A percentile compares a stretch with the other conserved stretches of the same genome.
These are phyloP conservation scores for Ibycter americanus DNA, from an alignment of 2,797 vertebrate species.

Conservation along the genomic window DNA sequence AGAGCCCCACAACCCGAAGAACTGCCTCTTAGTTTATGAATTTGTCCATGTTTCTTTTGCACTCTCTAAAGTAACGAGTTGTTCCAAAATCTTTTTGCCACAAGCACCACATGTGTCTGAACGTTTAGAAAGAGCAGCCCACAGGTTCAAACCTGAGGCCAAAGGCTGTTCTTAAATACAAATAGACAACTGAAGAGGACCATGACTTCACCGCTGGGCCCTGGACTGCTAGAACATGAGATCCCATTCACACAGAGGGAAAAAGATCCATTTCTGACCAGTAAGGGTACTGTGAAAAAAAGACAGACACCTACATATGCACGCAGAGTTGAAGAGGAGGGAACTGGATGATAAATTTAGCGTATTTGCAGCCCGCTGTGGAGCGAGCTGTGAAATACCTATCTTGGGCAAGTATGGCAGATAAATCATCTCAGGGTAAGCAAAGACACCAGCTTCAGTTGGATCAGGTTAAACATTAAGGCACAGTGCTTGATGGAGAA, in stretches of 20 bases:
- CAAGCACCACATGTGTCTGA: fast-evolving
- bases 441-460: background rate
- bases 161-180: background rate
- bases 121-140: background rate
- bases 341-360: background rate
- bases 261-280: background rate
- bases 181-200: background rate
- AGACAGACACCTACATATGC: fast-evolving
- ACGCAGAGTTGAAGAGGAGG: background rate
- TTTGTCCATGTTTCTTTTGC: background rate
- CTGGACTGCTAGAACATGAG: background rate
- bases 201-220: background rate
- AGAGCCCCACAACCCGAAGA: background rate
- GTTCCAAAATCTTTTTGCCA: background rate
- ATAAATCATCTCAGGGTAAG: background rate
- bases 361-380: background rate
- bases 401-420: background rate
- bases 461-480: too few relatives aligned
- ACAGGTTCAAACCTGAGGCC: too few relatives aligned
- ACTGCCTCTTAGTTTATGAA: too few relatives aligned
- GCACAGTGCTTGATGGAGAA: background rate
- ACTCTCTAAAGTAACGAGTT: background rate
- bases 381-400: background rate
- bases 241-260: background rate
- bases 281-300: fast-evolving